phyloP scores from a whole-genome alignment of 2,113 vertebrate species.

The Oreamnos americanus region DNA sequence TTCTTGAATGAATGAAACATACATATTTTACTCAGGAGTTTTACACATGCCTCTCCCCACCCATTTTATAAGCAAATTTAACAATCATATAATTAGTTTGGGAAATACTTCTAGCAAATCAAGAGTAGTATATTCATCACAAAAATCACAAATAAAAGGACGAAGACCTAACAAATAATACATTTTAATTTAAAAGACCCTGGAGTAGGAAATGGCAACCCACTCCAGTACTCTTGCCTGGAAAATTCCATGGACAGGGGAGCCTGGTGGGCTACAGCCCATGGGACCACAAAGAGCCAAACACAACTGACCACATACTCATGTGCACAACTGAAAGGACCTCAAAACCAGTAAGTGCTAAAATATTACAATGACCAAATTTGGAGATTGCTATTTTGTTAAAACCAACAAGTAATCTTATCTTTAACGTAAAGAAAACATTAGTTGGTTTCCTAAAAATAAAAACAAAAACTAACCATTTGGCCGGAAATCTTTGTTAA shows the following conservation, averaged over 20 bases:
- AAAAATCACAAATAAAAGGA: conserved; percentile 36
- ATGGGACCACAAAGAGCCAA: neutral
- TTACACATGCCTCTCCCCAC: neutral
- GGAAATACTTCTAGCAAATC: neutral
- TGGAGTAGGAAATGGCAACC: neutral
- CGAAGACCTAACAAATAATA: neutral
- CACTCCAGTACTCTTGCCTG: neutral
- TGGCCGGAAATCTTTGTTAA: neutral
- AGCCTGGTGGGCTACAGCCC: neutral
- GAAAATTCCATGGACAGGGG: neutral
- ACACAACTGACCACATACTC: neutral
- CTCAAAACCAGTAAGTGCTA: neutral
- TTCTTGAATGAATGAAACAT: neutral
- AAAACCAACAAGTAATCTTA: neutral
- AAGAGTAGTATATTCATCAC: neutral
- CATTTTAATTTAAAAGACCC: neutral
- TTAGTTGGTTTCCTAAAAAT: neutral
- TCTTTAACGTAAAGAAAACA: neutral
- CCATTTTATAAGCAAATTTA: neutral
- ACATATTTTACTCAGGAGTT: neutral
- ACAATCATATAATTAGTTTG: neutral
- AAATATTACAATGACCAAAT: neutral
- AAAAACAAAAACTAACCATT: neutral
- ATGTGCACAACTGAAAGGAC: neutral
- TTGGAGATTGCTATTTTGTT: neutral